phyloP scores from a whole-genome alignment of 2,797 vertebrate species.

The Brachymystax lenok region DNA sequence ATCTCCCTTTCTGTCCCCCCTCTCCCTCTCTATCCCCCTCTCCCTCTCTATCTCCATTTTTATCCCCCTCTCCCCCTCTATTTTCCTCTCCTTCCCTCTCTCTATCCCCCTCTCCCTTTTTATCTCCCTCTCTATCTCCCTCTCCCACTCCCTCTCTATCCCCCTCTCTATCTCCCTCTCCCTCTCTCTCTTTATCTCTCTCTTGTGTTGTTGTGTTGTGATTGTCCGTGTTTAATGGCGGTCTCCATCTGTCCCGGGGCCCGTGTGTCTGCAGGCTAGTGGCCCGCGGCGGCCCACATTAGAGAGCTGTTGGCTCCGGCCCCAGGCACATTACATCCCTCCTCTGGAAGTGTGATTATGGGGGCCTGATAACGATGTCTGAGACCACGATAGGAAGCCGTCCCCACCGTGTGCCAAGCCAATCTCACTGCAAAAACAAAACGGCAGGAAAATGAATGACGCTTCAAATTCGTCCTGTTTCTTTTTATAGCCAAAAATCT shows the following conservation, averaged over 20 bases:
- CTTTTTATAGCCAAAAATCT: constrained; percentile 75
- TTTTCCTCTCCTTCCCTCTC: no score
- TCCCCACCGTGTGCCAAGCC: constrained; percentile 65
- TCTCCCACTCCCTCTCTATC: no score
- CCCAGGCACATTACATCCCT: constrained; percentile 70
- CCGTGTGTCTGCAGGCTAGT: constrained; percentile 70
- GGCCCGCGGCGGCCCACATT: constrained; percentile 76
- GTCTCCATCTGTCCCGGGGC: constrained; percentile 71
- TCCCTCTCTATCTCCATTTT: no score
- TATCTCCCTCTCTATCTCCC: no score
- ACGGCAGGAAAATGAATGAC: constrained; percentile 73
- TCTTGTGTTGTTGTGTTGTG: constrained; percentile 42
- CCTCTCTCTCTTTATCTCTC: no score
- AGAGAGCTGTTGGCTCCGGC: constrained; percentile 72
- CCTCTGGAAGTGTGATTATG: constrained; percentile 82
- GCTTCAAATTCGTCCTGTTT: constrained; percentile 70
- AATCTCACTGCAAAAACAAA: constrained; percentile 63
- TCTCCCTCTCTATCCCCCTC: no score
- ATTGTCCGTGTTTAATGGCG: constrained; percentile 73
- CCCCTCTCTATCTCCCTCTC: no score
- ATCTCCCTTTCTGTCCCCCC: no score
- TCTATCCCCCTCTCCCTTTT: no score
- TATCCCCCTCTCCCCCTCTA: no score
- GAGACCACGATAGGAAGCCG: constrained; percentile 72
- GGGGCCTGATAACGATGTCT: constrained; percentile 79